Evolutionary conservation across 2,888 invertebrate species (phyloP).

Genomic region (Mesoligia furuncula): DNA sequence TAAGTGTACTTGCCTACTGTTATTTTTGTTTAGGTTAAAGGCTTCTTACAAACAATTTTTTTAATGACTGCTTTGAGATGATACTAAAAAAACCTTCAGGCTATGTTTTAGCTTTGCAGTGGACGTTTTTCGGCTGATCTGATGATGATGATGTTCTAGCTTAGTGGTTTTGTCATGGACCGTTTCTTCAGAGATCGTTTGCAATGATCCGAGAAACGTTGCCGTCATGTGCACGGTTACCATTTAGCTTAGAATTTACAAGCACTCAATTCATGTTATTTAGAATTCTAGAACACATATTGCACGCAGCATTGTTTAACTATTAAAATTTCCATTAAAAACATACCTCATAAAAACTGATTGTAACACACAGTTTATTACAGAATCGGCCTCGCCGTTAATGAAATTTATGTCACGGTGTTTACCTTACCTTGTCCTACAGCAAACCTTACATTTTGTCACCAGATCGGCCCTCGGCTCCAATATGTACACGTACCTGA

Average conservation of each 20-base stretch:
- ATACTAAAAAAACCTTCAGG: neutral
- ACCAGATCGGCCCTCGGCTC: constrained; percentile 95
- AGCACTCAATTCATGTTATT: constrained; percentile 2
- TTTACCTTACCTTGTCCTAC: constrained; percentile 57
- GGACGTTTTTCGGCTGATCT: neutral
- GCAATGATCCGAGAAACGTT: neutral
- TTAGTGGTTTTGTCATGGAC: neutral
- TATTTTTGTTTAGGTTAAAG: neutral
- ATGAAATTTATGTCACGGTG: constrained; percentile 62
- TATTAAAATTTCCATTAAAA: constrained; percentile 42
- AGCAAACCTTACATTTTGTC: constrained; percentile 42
- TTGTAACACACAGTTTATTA: constrained; percentile 46
- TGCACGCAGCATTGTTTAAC: constrained; percentile 27
- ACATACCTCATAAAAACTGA: constrained; percentile 36
- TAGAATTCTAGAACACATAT: constrained; percentile 11
- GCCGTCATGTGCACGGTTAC: neutral
- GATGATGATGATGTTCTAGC: neutral
- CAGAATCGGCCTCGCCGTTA: constrained; percentile 44
- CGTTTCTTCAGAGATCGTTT: neutral
- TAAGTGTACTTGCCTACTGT: constrained; percentile 82
- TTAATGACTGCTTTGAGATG: neutral
- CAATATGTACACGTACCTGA: constrained; percentile 98
- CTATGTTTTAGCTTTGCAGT: neutral
- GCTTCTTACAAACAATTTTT: neutral
- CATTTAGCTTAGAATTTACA: neutral